Evolutionary conservation across 2,797 vertebrate species (phyloP).

Genomic region (Pseudocheirus occidentalis): DNA sequence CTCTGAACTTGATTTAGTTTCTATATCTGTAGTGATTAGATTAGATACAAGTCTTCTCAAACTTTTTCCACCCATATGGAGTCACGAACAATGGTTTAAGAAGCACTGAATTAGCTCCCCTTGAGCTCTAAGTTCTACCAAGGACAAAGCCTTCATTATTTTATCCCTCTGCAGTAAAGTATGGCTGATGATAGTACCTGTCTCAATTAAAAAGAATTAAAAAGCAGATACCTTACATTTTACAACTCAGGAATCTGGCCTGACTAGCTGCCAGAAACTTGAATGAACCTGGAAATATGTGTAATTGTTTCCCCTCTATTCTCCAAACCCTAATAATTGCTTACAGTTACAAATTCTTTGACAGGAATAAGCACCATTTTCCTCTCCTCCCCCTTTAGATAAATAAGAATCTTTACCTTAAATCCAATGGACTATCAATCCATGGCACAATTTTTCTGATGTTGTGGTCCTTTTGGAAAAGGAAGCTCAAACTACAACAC

Average conservation of each 20-base stretch:
- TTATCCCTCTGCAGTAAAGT: background rate
- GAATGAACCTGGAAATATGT: conserved; percentile 33
- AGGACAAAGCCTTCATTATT: background rate
- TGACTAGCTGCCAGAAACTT: conserved; percentile 42
- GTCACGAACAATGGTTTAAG: too few species aligned
- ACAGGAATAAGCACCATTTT: background rate
- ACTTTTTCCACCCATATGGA: too few species aligned
- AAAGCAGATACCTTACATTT: conserved; percentile 17
- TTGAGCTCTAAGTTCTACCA: background rate
- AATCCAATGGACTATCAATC: too few species aligned
- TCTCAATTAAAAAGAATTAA: conserved; percentile 28
- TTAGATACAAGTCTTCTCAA: too few species aligned
- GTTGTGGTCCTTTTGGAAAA: too few species aligned
- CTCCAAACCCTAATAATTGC: background rate
- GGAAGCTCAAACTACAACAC: too few species aligned
- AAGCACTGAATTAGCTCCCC: background rate
- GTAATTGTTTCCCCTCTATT: conserved; percentile 21
- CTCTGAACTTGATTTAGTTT: background rate
- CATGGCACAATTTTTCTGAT: too few species aligned
- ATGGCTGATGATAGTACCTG: conserved; percentile 1
- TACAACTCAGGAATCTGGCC: conserved; percentile 17
- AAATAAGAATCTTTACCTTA: background rate
- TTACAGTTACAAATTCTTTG: conserved; percentile 29
- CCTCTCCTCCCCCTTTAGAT: conserved; percentile 9
- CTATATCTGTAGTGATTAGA: background rate